These are phyloP conservation scores for Chrysochloris asiatica DNA, from an alignment of 2,113 vertebrate species.

Conservation along the genomic window DNA sequence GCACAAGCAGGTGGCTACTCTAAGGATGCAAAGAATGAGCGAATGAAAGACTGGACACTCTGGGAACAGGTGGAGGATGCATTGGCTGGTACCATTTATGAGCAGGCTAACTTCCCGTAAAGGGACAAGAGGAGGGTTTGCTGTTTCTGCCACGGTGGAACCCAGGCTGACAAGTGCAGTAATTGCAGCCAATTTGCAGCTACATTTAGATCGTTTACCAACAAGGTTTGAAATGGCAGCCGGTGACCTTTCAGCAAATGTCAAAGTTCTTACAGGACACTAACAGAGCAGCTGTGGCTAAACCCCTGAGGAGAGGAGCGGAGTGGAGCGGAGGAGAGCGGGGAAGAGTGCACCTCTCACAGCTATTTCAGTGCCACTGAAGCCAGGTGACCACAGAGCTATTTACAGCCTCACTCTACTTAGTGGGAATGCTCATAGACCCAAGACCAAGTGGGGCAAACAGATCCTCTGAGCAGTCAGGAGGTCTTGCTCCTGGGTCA, in stretches of 20 bases:
- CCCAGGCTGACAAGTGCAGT: neutral
- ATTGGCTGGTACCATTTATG: neutral
- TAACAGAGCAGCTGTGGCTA: accelerated
- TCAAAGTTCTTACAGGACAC: conserved; percentile 72
- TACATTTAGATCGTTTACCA: conserved; percentile 68
- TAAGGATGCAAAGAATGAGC: neutral
- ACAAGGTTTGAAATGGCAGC: conserved; percentile 68
- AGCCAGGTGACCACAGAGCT: neutral
- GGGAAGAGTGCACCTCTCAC: neutral
- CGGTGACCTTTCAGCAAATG: conserved; percentile 84
- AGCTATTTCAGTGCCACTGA: neutral
- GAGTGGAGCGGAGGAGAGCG: too few species aligned
- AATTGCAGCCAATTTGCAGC: conserved; percentile 40
- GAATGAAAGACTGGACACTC: neutral
- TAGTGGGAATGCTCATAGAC: neutral
- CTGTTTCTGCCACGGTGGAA: neutral
- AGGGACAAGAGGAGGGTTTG: neutral
- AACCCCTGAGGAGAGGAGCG: accelerated
- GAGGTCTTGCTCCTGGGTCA: neutral
- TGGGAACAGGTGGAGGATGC: neutral
- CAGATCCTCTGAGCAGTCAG: neutral
- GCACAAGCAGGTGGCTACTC: accelerated
- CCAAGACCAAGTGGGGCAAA: neutral
- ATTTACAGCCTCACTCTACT: neutral
- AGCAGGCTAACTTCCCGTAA: neutral